Evolutionary conservation across 2,888 invertebrate genomes (phyloP).

Genomic region (Orchesellides sinensis): DNA sequence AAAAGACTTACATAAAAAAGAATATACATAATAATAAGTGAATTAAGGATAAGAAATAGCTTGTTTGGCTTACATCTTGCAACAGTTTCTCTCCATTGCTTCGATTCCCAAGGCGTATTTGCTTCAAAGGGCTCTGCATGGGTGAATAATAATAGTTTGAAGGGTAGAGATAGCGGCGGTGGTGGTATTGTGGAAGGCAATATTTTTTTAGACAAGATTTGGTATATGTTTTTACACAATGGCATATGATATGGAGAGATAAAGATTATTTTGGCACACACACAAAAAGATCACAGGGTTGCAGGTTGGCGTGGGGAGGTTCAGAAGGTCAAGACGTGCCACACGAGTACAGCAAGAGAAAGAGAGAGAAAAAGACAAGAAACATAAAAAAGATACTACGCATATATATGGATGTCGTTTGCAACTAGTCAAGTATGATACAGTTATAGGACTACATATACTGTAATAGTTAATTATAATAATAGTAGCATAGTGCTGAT

Average conservation of each 20-base stretch:
- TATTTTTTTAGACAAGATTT: neutral
- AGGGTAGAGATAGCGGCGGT: conserved; percentile 16
- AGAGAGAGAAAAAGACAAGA: conserved; percentile 25
- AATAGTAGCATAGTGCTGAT: no score
- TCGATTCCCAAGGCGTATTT: conserved; percentile 64
- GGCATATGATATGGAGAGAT: neutral
- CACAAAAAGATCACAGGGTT: conserved; percentile 27
- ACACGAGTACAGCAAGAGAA: conserved; percentile 45
- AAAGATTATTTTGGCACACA: conserved; percentile 25
- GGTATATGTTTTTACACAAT: neutral
- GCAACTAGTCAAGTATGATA: no score
- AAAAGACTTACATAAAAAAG: no score
- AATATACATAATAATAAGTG: neutral
- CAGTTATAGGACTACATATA: no score
- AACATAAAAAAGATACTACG: conserved; percentile 9
- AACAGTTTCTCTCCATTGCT: conserved; percentile 61
- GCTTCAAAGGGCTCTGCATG: conserved; percentile 61
- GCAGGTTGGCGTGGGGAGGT: conserved; percentile 46
- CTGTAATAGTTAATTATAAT: no score
- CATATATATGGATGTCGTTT: no score
- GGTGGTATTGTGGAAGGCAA: conserved; percentile 21
- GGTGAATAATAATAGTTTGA: conserved; percentile 22
- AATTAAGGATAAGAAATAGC: neutral
- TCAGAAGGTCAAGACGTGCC: conserved; percentile 58
- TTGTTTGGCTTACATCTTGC: conserved; percentile 59